phyloP scores from a whole-genome alignment of 2,888 invertebrate genomes.

The Lasioglossum villosulum region DNA sequence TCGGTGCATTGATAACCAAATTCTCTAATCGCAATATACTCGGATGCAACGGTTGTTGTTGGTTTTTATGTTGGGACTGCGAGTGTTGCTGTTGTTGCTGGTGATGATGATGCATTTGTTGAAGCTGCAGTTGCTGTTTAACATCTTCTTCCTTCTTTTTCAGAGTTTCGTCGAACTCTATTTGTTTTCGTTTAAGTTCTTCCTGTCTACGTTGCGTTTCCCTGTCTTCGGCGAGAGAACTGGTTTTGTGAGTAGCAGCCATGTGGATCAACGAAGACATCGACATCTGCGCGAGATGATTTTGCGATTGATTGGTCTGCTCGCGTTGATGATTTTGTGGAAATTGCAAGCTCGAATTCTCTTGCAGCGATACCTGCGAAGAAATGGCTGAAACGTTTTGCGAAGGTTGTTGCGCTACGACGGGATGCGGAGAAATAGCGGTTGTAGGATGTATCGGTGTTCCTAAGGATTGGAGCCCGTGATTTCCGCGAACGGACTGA shows the following conservation, averaged over 20 bases:
- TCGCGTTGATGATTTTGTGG: constrained; percentile 53
- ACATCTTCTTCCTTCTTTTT: constrained; percentile 85
- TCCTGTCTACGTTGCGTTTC: constrained; percentile 86
- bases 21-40: constrained; percentile 82
- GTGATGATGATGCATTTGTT: constrained; percentile 77
- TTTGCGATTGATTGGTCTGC: constrained; percentile 48
- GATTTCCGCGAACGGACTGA: constrained; percentile 77
- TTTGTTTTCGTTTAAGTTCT: constrained; percentile 86
- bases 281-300: constrained; percentile 65
- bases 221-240: constrained; percentile 80
- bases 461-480: constrained; percentile 80
- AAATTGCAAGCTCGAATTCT: constrained; percentile 55
- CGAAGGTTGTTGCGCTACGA: constrained; percentile 15
- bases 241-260: constrained; percentile 73
- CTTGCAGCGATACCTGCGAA: constrained; percentile 20
- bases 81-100: constrained; percentile 76
- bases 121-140: constrained; percentile 75
- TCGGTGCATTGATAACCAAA: constrained; percentile 82
- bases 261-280: constrained; percentile 64
- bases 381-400: constrained; percentile 38
- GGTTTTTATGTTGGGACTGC: constrained; percentile 73
- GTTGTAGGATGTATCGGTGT: constrained; percentile 67
- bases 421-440: constrained; percentile 11
- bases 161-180: constrained; percentile 86
- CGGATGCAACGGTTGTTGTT: constrained; percentile 76